Percentiles rank a stretch among this genome's conserved stretches.
phyloP scores from a whole-genome alignment of 1,140 invertebrate species.

The Halesus radiatus region DNA sequence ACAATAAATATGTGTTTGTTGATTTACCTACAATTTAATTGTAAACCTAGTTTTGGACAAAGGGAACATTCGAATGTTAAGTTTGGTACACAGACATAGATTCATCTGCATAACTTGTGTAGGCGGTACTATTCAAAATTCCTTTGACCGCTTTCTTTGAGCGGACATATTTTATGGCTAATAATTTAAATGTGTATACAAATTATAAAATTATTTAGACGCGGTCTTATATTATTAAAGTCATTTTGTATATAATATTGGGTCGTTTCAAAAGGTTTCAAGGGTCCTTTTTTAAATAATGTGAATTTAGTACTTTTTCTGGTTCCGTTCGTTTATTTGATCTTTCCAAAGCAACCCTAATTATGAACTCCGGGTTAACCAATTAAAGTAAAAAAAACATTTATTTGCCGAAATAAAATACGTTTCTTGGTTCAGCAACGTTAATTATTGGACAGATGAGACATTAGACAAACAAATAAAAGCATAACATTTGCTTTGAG shows the following conservation, averaged over 20 bases:
- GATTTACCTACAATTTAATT: too few relatives aligned
- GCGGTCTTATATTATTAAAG: slow-evolving; percentile 11
- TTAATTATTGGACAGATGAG: too few relatives aligned
- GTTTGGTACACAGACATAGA: too few relatives aligned
- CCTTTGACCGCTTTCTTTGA: slow-evolving; percentile 18
- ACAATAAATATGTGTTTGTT: too few relatives aligned
- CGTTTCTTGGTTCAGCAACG: too few relatives aligned
- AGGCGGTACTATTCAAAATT: too few relatives aligned
- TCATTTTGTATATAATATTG: neutral
- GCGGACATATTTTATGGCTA: slow-evolving; percentile 5
- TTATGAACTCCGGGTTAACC: neutral
- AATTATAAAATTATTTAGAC: slow-evolving; percentile 17
- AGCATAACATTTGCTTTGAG: too few relatives aligned
- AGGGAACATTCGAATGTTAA: too few relatives aligned
- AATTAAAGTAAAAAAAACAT: slow-evolving; percentile 10
- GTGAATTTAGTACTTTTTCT: slow-evolving; percentile 12
- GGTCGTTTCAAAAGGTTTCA: slow-evolving; percentile 23
- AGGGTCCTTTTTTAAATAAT: slow-evolving; percentile 17
- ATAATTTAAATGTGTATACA: slow-evolving; percentile 23
- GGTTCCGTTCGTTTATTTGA: slow-evolving; percentile 5
- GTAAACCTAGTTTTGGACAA: too few relatives aligned
- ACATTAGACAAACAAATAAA: too few relatives aligned
- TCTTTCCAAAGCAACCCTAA: slow-evolving; percentile 16
- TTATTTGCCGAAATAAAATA: too few relatives aligned
- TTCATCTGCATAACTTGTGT: too few relatives aligned